These are phyloP conservation scores for Thymelicus sylvestris DNA, from an alignment of 2,888 invertebrate species.

Conservation along the genomic window DNA sequence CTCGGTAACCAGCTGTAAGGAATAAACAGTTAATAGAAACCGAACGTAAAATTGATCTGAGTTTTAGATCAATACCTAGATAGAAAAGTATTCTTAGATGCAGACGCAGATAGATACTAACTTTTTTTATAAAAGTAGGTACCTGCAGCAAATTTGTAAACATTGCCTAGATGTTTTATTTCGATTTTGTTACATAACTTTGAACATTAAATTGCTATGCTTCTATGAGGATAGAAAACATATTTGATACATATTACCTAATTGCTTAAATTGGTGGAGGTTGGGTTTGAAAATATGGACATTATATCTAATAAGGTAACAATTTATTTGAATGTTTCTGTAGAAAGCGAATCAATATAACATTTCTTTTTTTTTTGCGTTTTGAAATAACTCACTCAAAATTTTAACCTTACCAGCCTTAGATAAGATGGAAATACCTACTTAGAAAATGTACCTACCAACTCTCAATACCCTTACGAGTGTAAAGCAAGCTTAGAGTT, in stretches of 20 bases:
- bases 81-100: not conserved
- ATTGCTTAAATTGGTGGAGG: not conserved
- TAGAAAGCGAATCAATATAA: no score
- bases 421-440: no score
- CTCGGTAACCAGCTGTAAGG: no score
- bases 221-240: not conserved
- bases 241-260: not conserved
- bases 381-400: no score
- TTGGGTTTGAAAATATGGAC: not conserved
- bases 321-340: no score
- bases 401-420: no score
- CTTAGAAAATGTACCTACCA: no score
- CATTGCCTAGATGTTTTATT: not conserved
- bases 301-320: no score
- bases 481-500: no score
- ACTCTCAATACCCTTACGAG: no score
- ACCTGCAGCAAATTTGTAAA: not conserved
- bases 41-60: not conserved
- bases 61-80: not conserved
- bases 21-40: not conserved
- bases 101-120: not conserved
- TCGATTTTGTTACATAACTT: not conserved
- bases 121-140: conserved; percentile 4
- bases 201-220: not conserved
- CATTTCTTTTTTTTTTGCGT: no score